Base-by-base conservation (phyloP, 1,140 invertebrate species). In the Pectinophora gossypiella region DNA sequence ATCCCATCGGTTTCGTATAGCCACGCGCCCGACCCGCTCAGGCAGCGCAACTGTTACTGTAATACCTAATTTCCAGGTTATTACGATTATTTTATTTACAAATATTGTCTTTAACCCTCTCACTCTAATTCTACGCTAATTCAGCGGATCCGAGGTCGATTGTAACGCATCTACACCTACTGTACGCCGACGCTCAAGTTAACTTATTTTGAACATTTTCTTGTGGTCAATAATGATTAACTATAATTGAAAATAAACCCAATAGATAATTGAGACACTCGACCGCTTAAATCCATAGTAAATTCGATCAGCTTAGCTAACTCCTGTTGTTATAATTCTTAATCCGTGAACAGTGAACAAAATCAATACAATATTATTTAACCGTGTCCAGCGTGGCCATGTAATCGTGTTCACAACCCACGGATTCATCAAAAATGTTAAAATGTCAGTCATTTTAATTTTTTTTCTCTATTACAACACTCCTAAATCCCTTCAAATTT, bases 61-160 rank as follows among this genome's bases (percentile, higher is more conserved):
- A 81, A 84, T 59, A 78, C 77, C 79, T 85, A 77, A 80, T 71
- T 72, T 64, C 57, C 76, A 85, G 78, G 77, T 77, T 63, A 79
- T 80, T 85, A 85, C 79, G 64, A 73, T 79, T 80, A 85, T 73
- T 72, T 82, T 87, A 85, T 85, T 79, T 88, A 88, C 86, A 88
- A 85, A 87, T 89, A 89, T 89, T 89, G 87, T 89, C 87, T 88
- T 88, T 82, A 87, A 87, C 85, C 85, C 84, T 87, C 87, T 86
- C 85, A 80, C 85, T 87, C 82, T 86, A 86, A 74, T 68, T 57
- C 80, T 85, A 85, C 74, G 73, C 84, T 84, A 85, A 76, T 66
- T 64, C 78, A 82, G 84, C 84, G 71, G 64, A 53, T 61, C 65
- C 75, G 76, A 81, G 74, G 74, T 79, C 83, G 78, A 75, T 76